Evolutionary conservation across 2,888 invertebrate species (phyloP).

Genomic region (Podotricha telesiphe): DNA sequence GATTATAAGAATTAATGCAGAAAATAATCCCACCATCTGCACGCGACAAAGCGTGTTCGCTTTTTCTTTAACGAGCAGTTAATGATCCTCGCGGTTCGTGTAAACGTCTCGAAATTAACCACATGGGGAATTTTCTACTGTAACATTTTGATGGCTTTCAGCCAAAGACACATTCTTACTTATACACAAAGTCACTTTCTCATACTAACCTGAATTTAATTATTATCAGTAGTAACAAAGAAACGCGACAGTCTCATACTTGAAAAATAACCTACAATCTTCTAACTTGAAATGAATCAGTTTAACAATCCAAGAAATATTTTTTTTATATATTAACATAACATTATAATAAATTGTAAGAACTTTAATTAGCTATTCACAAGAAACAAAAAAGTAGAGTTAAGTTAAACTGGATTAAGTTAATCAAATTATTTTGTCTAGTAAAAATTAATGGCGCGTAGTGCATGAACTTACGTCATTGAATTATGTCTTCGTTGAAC

Average conservation of each 20-base stretch:
- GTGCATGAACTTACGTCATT: constrained; percentile 9
- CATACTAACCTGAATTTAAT: not conserved
- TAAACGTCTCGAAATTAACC: constrained; percentile 34
- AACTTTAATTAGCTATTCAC: constrained; percentile 22
- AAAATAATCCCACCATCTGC: constrained; percentile 30
- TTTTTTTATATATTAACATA: constrained; percentile 3
- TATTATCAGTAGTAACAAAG: not conserved
- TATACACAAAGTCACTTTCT: constrained; percentile 1
- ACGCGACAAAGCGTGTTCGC: constrained; percentile 30
- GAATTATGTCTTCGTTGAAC: constrained; percentile 6
- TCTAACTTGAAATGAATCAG: not conserved
- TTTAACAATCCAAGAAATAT: not conserved
- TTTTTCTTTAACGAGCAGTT: constrained; percentile 42
- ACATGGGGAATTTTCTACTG: constrained; percentile 39
- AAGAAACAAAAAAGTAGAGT: constrained; percentile 1
- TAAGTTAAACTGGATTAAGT: constrained; percentile 13
- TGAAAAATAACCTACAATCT: not conserved
- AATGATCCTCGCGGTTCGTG: constrained; percentile 43
- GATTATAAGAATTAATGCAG: constrained; percentile 24
- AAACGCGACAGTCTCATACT: not conserved
- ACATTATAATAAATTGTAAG: constrained; percentile 6
- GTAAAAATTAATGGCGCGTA: constrained; percentile 33
- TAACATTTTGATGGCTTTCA: constrained; percentile 36
- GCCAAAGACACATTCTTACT: constrained; percentile 15
- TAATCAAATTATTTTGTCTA: constrained; percentile 18